Percentiles rank a stretch among this genome's conserved stretches.
These are phyloP conservation scores for Propithecus coquereli DNA, from an alignment of 2,113 vertebrate genomes.

Conservation along the genomic window DNA sequence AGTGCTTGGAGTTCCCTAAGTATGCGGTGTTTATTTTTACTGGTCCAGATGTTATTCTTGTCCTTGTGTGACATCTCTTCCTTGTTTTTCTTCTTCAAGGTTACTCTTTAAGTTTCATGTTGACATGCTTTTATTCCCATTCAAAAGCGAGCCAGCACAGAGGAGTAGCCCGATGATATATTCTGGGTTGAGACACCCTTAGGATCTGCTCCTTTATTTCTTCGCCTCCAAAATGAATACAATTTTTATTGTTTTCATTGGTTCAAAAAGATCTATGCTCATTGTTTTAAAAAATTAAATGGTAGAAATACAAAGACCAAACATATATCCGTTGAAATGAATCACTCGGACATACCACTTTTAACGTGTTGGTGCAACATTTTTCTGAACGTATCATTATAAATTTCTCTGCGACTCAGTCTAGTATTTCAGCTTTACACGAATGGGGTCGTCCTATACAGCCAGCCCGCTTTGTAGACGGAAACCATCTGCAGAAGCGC, in stretches of 20 bases:
- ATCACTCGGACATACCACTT: background rate
- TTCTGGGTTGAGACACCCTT: background rate
- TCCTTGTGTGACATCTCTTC: background rate
- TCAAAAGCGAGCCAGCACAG: background rate
- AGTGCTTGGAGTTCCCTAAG: background rate
- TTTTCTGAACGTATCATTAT: background rate
- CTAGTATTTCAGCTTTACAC: background rate
- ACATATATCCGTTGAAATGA: background rate
- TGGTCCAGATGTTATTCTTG: background rate
- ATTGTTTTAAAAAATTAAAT: background rate
- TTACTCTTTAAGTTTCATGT: background rate
- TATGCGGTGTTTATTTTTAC: background rate
- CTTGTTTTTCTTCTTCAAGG: background rate
- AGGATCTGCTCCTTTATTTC: background rate
- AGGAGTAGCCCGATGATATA: background rate
- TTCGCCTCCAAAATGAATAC: background rate
- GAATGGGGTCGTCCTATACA: background rate
- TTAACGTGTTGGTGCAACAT: background rate
- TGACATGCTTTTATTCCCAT: background rate
- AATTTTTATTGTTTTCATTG: background rate
- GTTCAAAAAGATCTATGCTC: background rate
- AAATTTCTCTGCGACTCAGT: background rate
- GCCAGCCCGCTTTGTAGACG: background rate
- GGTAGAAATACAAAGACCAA: background rate
- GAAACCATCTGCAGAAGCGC: fast-evolving